These are phyloP conservation scores for Scaptomyza hsui DNA, from an alignment of 1,140 invertebrate species.

Conservation along the genomic window DNA sequence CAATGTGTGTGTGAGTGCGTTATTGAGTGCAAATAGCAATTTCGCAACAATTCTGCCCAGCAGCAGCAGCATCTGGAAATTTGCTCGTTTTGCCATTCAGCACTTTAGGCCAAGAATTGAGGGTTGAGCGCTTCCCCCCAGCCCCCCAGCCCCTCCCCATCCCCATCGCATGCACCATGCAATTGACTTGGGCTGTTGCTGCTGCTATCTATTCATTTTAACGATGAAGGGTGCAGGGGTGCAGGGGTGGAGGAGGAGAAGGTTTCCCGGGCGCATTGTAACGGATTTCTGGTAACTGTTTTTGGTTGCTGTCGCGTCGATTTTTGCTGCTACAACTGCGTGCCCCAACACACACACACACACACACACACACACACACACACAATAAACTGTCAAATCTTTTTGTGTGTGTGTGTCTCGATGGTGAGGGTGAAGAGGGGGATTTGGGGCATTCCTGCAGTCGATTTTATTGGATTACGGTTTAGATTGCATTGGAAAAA, in stretches of 20 bases:
- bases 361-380: constrained; percentile 24
- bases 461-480: constrained; percentile 81
- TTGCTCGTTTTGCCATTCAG: constrained; percentile 74
- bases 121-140: constrained; percentile 30
- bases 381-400: constrained; percentile 77
- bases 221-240: not conserved
- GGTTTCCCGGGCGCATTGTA: constrained; percentile 47
- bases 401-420: constrained; percentile 35
- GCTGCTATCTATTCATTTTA: constrained; percentile 42
- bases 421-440: not conserved
- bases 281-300: constrained; percentile 55
- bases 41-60: constrained; percentile 78
- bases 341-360: constrained; percentile 47
- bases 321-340: constrained; percentile 39
- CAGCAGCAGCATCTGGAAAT: constrained; percentile 53
- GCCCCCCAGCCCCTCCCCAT: not conserved
- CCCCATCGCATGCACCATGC: not conserved
- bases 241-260: constrained; percentile 6
- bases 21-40: constrained; percentile 84
- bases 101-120: constrained; percentile 70
- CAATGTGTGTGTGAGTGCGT: constrained; percentile 44
- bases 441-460: constrained; percentile 64
- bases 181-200: constrained; percentile 55
- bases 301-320: constrained; percentile 49
- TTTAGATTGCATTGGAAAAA: constrained; percentile 77